These are phyloP conservation scores for Colius striatus DNA, from an alignment of 2,113 vertebrate species.

Conservation along the genomic window DNA sequence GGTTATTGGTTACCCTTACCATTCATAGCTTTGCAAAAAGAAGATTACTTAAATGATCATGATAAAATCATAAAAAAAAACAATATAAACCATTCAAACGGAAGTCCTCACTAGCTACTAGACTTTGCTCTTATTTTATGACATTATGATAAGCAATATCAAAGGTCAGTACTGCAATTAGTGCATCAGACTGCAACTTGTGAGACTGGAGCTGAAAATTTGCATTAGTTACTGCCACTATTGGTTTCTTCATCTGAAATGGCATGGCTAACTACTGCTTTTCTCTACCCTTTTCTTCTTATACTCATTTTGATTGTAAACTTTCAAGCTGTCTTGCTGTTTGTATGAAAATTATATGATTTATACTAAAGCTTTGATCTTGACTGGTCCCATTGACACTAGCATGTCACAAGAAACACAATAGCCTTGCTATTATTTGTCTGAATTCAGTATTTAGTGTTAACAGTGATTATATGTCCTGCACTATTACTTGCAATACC, in stretches of 20 bases:
- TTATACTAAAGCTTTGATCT: background rate
- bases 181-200: background rate
- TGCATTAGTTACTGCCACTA: background rate
- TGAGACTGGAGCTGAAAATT: background rate
- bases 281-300: background rate
- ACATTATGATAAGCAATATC: background rate
- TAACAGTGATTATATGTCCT: background rate
- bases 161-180: background rate
- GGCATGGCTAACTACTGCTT: background rate
- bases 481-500: background rate
- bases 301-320: background rate
- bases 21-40: background rate
- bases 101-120: background rate
- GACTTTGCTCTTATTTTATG: background rate
- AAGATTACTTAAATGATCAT: background rate
- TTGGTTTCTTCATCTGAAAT: background rate
- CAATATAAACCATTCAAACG: background rate
- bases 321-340: background rate
- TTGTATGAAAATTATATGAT: background rate
- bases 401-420: background rate
- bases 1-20: background rate
- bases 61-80: background rate
- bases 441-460: background rate
- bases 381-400: accelerated
- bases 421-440: background rate